Evolutionary conservation across 2,797 vertebrate species (phyloP).

Genomic region (Pampus argenteus): DNA sequence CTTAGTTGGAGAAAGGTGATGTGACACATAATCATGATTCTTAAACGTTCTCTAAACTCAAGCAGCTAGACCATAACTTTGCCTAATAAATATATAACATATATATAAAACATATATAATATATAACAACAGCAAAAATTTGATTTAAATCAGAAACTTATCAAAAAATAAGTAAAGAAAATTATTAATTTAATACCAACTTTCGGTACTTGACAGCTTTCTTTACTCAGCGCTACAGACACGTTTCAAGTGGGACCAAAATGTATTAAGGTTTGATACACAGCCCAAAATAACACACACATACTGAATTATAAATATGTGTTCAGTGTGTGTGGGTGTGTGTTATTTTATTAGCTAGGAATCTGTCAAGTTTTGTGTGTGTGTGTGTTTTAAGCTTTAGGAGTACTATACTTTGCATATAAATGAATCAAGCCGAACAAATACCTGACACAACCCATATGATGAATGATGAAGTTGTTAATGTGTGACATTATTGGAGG

Average conservation of each 20-base stretch:
- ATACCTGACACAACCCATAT: constrained; percentile 67
- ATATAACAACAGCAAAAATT: not conserved
- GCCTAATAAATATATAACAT: not conserved
- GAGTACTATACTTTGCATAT: constrained; percentile 34
- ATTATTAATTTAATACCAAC: not conserved
- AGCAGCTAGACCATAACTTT: not conserved
- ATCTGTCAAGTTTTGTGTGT: not conserved
- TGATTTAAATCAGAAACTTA: not conserved
- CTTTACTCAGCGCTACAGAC: no score
- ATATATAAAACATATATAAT: no score
- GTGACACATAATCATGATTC: no score
- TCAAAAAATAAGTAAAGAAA: not conserved
- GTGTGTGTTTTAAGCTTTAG: constrained; percentile 19
- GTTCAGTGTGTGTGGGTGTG: no score
- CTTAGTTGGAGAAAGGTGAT: no score
- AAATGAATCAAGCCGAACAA: constrained; percentile 64
- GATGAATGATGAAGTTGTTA: constrained; percentile 75
- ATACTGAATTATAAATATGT: not conserved
- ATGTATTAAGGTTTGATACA: not conserved
- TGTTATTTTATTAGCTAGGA: no score
- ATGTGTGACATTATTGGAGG: constrained; percentile 73
- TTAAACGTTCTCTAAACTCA: not conserved
- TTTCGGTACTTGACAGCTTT: not conserved
- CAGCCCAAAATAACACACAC: not conserved
- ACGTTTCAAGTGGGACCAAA: not conserved